These are phyloP conservation scores for Phyllostomus discolor DNA, from an alignment of 2,113 vertebrate species.

Conservation along the genomic window DNA sequence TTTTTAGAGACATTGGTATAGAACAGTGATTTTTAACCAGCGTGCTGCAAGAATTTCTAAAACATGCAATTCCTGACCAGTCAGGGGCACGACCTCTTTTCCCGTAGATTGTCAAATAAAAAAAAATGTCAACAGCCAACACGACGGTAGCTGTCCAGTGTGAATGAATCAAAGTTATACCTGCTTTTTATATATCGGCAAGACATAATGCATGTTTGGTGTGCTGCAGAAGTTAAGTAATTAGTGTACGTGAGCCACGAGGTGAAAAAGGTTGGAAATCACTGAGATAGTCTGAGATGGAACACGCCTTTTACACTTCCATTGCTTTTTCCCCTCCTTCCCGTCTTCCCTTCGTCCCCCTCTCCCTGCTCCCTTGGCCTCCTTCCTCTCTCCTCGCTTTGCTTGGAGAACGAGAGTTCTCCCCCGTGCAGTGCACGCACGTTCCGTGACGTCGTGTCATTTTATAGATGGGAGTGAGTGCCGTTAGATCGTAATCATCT, in stretches of 20 bases:
- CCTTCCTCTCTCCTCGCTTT: not conserved
- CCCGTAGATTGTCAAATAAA: not conserved
- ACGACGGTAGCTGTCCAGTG: not conserved
- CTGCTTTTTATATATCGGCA: not conserved
- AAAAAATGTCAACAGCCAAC: not conserved
- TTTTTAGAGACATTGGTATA: not conserved
- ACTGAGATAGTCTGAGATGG: not conserved
- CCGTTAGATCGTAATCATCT: not conserved
- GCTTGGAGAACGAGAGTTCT: not conserved
- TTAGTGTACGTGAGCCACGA: not conserved
- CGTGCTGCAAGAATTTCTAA: not conserved
- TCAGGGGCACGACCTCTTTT: not conserved
- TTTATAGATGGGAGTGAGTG: not conserved
- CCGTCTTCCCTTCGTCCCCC: too few relatives aligned
- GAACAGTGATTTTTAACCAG: not conserved
- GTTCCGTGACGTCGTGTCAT: too few relatives aligned
- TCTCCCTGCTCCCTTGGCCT: rapidly evolving
- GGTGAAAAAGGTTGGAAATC: not conserved
- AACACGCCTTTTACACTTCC: not conserved
- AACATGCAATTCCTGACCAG: not conserved
- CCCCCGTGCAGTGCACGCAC: not conserved
- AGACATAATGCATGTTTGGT: not conserved
- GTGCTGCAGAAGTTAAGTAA: not conserved
- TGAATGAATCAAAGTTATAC: not conserved
- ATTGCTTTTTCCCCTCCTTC: not conserved